Percentiles rank a stretch among this genome's conserved stretches.
Evolutionary conservation across 2,113 vertebrate species (phyloP).

Genomic region (Cacatua alba): DNA sequence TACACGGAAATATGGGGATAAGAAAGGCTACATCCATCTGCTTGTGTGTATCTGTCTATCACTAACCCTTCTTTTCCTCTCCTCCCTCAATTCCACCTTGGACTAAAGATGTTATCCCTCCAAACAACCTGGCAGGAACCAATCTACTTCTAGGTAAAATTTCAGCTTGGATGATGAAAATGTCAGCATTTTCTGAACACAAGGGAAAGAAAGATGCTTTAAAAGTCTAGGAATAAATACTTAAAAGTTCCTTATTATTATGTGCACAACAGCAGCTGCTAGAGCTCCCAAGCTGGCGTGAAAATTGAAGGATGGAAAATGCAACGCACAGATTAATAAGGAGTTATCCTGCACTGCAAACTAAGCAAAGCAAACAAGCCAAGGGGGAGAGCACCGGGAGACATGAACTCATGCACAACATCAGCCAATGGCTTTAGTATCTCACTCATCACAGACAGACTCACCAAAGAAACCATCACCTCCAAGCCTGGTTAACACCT

Average conservation of each 20-base stretch:
- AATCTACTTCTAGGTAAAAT: not conserved
- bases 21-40: not conserved
- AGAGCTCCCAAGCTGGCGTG: not conserved
- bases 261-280: not conserved
- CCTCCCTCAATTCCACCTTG: not conserved
- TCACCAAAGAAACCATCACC: not conserved
- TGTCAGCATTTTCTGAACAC: not conserved
- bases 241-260: not conserved
- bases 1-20: not conserved
- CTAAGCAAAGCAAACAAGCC: not conserved
- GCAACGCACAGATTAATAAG: not conserved
- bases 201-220: not conserved
- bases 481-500: not conserved
- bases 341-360: not conserved
- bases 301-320: not conserved
- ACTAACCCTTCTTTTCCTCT: not conserved
- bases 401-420: not conserved
- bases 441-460: not conserved
- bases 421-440: not conserved
- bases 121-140: not conserved
- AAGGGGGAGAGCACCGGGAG: not conserved
- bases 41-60: not conserved
- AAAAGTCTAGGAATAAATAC: not conserved
- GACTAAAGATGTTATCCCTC: not conserved
- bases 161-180: not conserved